These are phyloP conservation scores for Tineola bisselliella DNA, from an alignment of 2,888 invertebrate genomes.

Conservation along the genomic window DNA sequence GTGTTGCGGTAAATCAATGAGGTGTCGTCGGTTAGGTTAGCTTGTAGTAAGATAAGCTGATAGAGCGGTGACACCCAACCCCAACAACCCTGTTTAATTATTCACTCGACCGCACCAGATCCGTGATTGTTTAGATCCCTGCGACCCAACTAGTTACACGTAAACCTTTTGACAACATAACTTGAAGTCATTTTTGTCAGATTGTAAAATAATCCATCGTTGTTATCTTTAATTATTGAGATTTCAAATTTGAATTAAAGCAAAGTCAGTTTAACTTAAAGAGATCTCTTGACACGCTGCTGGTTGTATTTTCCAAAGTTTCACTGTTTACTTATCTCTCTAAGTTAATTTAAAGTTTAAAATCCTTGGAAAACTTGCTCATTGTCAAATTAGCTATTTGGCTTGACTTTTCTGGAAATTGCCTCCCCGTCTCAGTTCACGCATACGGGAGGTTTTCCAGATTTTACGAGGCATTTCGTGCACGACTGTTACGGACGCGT, in stretches of 20 bases:
- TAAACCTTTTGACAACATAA: background rate
- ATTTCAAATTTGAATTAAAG: too few relatives aligned
- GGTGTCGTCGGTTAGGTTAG: constrained; percentile 5
- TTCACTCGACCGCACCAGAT: constrained; percentile 37
- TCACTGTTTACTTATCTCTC: background rate
- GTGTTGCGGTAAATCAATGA: constrained; percentile 3
- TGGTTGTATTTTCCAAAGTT: background rate
- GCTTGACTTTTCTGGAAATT: constrained; percentile 16
- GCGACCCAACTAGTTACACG: constrained; percentile 17
- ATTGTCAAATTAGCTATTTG: constrained; percentile 15
- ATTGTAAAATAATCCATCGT: background rate
- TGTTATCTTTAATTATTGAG: too few relatives aligned
- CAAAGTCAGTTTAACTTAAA: background rate
- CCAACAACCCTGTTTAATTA: constrained; percentile 40
- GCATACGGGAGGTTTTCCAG: constrained; percentile 26
- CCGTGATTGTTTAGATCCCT: constrained; percentile 28
- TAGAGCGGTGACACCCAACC: constrained; percentile 7
- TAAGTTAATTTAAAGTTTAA: background rate
- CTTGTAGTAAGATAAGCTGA: background rate
- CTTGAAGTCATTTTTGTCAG: background rate
- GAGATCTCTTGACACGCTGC: background rate
- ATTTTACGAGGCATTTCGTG: constrained; percentile 33
- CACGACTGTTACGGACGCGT: constrained; percentile 30
- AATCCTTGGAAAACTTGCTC: background rate
- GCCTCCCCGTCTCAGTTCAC: constrained; percentile 14